phyloP scores from a whole-genome alignment of 2,113 vertebrate genomes.

The Puma concolor region DNA sequence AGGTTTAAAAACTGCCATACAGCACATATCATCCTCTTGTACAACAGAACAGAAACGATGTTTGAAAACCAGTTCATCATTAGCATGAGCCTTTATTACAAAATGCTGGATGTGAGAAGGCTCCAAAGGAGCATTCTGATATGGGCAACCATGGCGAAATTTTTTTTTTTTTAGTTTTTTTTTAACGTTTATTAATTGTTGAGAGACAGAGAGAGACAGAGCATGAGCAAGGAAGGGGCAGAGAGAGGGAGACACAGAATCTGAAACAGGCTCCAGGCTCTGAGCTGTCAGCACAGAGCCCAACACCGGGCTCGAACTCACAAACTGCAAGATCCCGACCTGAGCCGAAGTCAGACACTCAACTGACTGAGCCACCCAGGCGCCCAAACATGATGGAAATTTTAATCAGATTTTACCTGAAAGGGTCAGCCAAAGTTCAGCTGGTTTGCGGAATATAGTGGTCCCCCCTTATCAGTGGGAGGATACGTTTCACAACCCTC shows the following conservation, averaged over 20 bases:
- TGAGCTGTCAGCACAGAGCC: too few relatives aligned
- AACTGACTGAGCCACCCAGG: too few relatives aligned
- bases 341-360: too few relatives aligned
- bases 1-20: not conserved
- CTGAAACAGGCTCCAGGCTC: too few relatives aligned
- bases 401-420: not conserved
- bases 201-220: too few relatives aligned
- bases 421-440: not conserved
- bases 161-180: not conserved
- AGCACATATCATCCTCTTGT: not conserved
- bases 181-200: too few relatives aligned
- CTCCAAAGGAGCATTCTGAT: too few relatives aligned
- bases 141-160: not conserved
- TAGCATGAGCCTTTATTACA: not conserved
- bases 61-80: not conserved
- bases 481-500: not conserved
- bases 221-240: too few relatives aligned
- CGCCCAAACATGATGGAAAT: not conserved
- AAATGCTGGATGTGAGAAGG: not conserved
- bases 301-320: too few relatives aligned
- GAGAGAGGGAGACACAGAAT: too few relatives aligned
- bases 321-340: too few relatives aligned
- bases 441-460: not conserved
- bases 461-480: not conserved
- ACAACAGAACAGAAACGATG: not conserved